These are phyloP conservation scores for Plusia festucae DNA, from an alignment of 2,888 invertebrate species.

Conservation along the genomic window DNA sequence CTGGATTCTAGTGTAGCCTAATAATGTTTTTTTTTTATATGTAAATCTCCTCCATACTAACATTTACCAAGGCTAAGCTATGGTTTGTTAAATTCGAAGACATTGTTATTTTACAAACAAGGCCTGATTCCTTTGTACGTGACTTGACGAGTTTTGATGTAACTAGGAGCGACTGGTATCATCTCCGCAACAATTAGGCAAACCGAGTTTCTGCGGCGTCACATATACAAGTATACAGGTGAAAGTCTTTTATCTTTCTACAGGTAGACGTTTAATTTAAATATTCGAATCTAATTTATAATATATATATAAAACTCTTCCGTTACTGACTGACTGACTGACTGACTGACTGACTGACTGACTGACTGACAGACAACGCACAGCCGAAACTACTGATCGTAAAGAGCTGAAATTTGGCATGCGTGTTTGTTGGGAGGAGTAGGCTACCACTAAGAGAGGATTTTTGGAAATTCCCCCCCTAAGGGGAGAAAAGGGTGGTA, in stretches of 20 bases:
- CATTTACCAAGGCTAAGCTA: slow-evolving; percentile 18
- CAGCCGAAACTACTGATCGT: too few relatives aligned
- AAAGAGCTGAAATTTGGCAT: too few relatives aligned
- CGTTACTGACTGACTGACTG: too few relatives aligned
- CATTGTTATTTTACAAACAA: not conserved
- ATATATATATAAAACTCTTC: too few relatives aligned
- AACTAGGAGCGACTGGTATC: slow-evolving; percentile 12
- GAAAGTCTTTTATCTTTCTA: slow-evolving; percentile 8
- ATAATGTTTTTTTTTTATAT: slow-evolving; percentile 21
- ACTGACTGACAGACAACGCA: too few relatives aligned
- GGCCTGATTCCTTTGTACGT: slow-evolving; percentile 1
- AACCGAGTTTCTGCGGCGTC: not conserved
- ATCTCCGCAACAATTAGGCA: slow-evolving; percentile 16
- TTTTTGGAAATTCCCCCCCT: too few relatives aligned
- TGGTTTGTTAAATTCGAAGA: slow-evolving; percentile 6
- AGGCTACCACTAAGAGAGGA: too few relatives aligned
- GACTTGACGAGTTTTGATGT: slow-evolving; percentile 13
- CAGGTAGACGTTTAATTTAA: not conserved
- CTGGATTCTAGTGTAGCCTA: slow-evolving; percentile 15
- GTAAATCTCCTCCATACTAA: slow-evolving; percentile 36
- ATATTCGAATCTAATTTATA: too few relatives aligned
- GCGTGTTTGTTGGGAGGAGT: too few relatives aligned
- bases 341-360: too few relatives aligned
- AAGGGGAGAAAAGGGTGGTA: too few relatives aligned
- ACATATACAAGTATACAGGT: not conserved